Conservation (phyloP, 1,140 invertebrate species). For the Drosophila tristis region DNA sequence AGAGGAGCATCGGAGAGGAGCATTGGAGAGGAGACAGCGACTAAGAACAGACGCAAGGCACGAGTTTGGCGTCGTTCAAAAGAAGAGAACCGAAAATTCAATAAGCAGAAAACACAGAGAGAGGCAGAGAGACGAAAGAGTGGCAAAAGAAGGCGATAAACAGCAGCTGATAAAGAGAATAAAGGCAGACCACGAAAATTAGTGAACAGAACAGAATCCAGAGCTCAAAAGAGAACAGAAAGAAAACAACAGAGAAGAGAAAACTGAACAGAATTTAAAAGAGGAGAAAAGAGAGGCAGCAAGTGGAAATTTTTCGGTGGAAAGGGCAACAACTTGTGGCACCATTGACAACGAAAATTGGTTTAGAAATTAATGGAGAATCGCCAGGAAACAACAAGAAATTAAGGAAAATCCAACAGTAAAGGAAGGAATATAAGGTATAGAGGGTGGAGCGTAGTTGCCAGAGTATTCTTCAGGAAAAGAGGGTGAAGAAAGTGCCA, state of each 20-base stretch:
- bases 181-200: constrained; percentile 71
- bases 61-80: constrained; percentile 52
- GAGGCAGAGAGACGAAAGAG: constrained; percentile 8
- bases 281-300: constrained; percentile 1
- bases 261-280: constrained; percentile 35
- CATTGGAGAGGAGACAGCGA: constrained; percentile 16
- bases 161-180: constrained; percentile 73
- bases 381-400: constrained; percentile 5
- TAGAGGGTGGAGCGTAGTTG: background rate
- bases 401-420: background rate
- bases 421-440: too few species aligned
- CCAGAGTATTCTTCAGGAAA: background rate
- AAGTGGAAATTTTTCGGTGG: constrained; percentile 3
- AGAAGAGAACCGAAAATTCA: constrained; percentile 56
- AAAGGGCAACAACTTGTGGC: constrained; percentile 70
- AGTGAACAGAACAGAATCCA: constrained; percentile 48
- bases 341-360: constrained; percentile 56
- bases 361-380: constrained; percentile 20
- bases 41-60: constrained; percentile 43
- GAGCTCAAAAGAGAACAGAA: constrained; percentile 38
- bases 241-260: constrained; percentile 39
- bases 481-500: background rate
- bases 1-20: background rate
- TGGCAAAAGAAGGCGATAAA: constrained; percentile 53
- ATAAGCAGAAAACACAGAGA: constrained; percentile 31